Conservation (phyloP, 2,888 invertebrate species). For the Cosmopolites sordidus region DNA sequence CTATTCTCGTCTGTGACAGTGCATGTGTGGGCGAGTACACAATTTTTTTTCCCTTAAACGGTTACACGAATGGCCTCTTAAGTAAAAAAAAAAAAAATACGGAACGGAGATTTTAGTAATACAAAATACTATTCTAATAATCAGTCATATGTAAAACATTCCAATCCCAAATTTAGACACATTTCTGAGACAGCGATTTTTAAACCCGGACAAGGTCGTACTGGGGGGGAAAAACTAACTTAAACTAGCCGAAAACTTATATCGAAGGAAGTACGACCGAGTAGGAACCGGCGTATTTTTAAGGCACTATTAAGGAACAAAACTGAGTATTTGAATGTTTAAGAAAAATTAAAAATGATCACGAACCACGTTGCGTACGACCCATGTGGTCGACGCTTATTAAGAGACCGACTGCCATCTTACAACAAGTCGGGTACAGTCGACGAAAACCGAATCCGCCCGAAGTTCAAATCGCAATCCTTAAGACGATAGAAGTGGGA, state of each 20-base stretch:
- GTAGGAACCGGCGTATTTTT: neutral
- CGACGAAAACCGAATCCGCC: conserved; percentile 17
- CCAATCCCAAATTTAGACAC: conserved; percentile 20
- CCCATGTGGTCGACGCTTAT: conserved; percentile 51
- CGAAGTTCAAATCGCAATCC: conserved; percentile 12
- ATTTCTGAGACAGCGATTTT: conserved; percentile 7
- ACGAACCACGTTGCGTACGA: conserved; percentile 48
- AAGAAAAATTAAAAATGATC: conserved; percentile 3
- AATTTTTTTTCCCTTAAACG: conserved; percentile 21
- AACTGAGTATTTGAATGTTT: conserved; percentile 9
- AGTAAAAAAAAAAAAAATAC: too few species aligned
- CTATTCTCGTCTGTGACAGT: conserved; percentile 45
- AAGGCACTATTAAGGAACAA: conserved; percentile 19
- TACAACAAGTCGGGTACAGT: conserved; percentile 34
- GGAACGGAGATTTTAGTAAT: too few species aligned
- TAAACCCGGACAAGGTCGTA: conserved; percentile 7
- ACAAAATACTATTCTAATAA: too few species aligned
- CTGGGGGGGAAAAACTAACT: neutral
- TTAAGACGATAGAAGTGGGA: neutral
- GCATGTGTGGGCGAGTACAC: conserved; percentile 31
- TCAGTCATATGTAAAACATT: neutral
- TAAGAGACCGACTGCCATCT: conserved; percentile 46
- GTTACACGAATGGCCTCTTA: conserved; percentile 9
- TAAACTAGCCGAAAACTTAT: too few species aligned
- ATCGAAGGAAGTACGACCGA: too few species aligned